Evolutionary conservation across 1,140 invertebrate genomes (phyloP), one percentile per base, ranked within the genome.

Genomic region (Atta cephalotes): DNA sequence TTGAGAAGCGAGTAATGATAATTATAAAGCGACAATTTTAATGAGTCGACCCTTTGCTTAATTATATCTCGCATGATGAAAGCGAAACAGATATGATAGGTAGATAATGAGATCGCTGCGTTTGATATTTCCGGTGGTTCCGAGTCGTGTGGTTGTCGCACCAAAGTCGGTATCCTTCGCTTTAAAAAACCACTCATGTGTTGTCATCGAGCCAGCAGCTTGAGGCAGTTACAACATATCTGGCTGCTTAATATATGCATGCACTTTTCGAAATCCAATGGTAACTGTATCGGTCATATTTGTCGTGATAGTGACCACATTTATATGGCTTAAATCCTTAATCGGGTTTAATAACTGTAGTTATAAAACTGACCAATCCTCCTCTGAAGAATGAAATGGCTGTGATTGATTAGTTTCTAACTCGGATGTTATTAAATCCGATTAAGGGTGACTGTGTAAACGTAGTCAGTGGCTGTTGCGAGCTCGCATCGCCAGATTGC

Each of bases 11-110:
- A 66, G 21, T 63, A 86, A 85, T 90, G 74, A 87, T 91, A 91
- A 89, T 89, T 77, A 76, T 82, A 87, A 85, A 90, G 49, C 70
- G 84, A 35, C 81, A 68, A 91, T 90, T 92, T 92, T 91, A 91
- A 91, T 85, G 90, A 92, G 91, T 88, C 60, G 77, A 60, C 90
- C 65, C 76, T 85, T 74, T 12, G 84, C 85, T 87, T 81, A 85
- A 91, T 88, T 90, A 91, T 78, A 21, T 80, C 39, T 58, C 58
- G 66, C 21, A 16, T 39, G 58, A 63, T 31, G 25, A 28, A 35
- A 70, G 14, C 31, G 12, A 84, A 25, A 14, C 66, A 3, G 16
- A 35, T 25, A 51, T n/a, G 70, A 21, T 58, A 63, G 31, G 7
- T 7, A 49, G 49, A 63, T 90, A 90, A 90, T 68, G 89, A 90